Percentiles rank a stretch among this genome's conserved stretches.
These are phyloP conservation scores for Mastigias papua DNA, from an alignment of 30 jellyfish, hydroid and myxozoan genomes.

Conservation along the genomic window DNA sequence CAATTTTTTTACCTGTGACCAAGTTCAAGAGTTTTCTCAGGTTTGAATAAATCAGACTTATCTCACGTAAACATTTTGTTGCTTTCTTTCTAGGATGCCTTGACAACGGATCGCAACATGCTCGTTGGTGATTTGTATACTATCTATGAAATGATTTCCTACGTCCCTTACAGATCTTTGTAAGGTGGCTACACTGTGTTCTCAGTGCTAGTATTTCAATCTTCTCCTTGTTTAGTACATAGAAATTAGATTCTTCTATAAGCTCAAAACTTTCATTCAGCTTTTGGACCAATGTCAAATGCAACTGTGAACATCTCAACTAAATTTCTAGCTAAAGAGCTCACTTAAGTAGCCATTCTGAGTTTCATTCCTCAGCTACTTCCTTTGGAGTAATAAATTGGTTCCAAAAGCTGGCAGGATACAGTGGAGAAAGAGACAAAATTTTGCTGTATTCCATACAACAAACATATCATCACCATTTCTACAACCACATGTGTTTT, in stretches of 20 bases:
- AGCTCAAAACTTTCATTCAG: slow-evolving; percentile 16
- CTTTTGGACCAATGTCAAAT: neutral
- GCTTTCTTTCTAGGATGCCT: too few species aligned
- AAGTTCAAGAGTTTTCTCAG: too few species aligned
- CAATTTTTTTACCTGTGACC: too few species aligned
- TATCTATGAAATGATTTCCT: neutral
- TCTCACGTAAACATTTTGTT: too few species aligned
- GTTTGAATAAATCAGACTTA: too few species aligned
- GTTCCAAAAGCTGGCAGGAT: too few species aligned
- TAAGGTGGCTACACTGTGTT: neutral
- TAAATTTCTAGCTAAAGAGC: neutral
- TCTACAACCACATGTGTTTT: too few species aligned
- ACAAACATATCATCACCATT: too few species aligned
- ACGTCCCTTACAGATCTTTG: neutral
- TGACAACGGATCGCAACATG: too few species aligned
- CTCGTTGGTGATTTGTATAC: too few species aligned
- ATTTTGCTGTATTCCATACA: too few species aligned
- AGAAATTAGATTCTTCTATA: slow-evolving; percentile 8
- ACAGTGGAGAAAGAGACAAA: too few species aligned
- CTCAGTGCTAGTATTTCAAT: slow-evolving; percentile 11
- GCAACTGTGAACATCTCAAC: neutral
- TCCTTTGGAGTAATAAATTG: neutral
- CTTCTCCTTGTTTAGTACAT: slow-evolving; percentile 14
- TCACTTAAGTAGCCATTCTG: neutral
- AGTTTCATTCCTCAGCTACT: neutral